Evolutionary conservation across 2,797 vertebrate species (phyloP).

Genomic region (Pristis pectinata): DNA sequence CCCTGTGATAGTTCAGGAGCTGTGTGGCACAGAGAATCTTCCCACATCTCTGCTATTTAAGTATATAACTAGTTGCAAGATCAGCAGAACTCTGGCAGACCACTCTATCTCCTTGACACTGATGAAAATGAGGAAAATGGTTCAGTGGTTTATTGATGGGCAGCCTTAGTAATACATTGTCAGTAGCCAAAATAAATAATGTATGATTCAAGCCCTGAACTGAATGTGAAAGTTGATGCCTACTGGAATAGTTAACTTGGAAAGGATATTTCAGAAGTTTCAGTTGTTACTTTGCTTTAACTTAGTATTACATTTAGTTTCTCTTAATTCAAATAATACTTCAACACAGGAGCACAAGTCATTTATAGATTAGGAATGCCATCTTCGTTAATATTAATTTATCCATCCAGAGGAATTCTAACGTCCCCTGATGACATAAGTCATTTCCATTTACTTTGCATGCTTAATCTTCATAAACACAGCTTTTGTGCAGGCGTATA

Average conservation of each 20-base stretch:
- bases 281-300: neutral
- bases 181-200: constrained; percentile 33
- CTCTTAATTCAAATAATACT: neutral
- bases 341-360: neutral
- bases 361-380: neutral
- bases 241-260: neutral
- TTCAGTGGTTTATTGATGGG: constrained; percentile 32
- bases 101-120: constrained; percentile 20
- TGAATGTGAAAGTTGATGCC: neutral
- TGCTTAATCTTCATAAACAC: neutral
- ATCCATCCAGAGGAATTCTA: neutral
- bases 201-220: neutral
- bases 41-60: neutral
- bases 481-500: too few species aligned
- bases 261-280: neutral
- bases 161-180: neutral
- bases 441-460: neutral
- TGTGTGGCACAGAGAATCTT: neutral
- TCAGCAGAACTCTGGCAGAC: constrained; percentile 12
- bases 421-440: neutral
- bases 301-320: neutral
- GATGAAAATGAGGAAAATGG: constrained; percentile 17
- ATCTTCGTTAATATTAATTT: neutral
- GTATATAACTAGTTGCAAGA: neutral
- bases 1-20: neutral